Percentiles rank a stretch among this genome's conserved stretches.
phyloP scores from a whole-genome alignment of 2,113 vertebrate species.

The Albula glossodonta region DNA sequence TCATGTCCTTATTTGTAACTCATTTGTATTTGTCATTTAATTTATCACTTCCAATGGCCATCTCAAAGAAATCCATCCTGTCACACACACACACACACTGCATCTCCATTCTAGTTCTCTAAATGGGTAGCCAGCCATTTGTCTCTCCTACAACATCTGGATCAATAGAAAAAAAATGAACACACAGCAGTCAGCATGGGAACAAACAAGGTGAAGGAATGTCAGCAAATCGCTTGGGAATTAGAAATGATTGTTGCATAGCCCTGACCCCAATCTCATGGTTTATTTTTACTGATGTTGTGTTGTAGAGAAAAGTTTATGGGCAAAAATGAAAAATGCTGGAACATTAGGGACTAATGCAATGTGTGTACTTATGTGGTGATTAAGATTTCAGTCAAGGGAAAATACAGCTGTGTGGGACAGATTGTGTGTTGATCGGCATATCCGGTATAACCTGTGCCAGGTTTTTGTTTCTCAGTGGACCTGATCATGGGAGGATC shows the following conservation, averaged over 20 bases:
- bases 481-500: background rate
- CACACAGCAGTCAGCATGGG: background rate
- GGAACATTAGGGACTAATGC: background rate
- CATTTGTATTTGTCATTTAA: background rate
- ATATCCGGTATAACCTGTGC: no score
- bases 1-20: background rate
- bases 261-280: background rate
- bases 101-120: background rate
- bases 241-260: background rate
- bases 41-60: background rate
- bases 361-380: background rate
- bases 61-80: background rate
- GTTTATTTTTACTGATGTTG: background rate
- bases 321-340: background rate
- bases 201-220: constrained; percentile 9
- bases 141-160: background rate
- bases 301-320: background rate
- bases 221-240: background rate
- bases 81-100: background rate
- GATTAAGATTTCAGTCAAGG: background rate
- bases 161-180: background rate
- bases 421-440: background rate
- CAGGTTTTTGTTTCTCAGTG: no score
- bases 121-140: background rate
- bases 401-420: background rate